Evolutionary conservation across 2,888 invertebrate genomes (phyloP).

Genomic region (Zele albiditarsus): DNA sequence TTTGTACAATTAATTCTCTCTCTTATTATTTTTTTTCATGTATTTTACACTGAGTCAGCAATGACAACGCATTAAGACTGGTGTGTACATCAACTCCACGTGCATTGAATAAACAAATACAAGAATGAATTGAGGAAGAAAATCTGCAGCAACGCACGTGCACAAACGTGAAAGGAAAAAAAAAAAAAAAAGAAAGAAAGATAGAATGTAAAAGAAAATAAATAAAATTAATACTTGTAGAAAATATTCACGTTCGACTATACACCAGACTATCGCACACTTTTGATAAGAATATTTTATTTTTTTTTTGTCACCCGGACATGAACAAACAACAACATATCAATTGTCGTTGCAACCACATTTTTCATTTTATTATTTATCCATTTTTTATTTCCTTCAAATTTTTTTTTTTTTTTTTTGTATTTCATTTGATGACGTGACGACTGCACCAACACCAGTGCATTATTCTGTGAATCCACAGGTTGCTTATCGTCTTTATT

Average conservation of each 20-base stretch:
- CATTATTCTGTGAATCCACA: neutral
- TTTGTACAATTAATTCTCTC: neutral
- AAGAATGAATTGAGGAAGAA: neutral
- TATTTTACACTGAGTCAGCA: neutral
- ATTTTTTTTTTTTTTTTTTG: neutral
- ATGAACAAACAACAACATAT: slow-evolving; percentile 1
- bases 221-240: neutral
- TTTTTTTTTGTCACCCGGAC: neutral
- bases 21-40: neutral
- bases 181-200: neutral
- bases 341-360: neutral
- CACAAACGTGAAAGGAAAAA: neutral
- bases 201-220: neutral
- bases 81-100: slow-evolving; percentile 1
- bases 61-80: neutral
- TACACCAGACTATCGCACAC: neutral
- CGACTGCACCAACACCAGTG: neutral
- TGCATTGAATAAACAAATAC: neutral
- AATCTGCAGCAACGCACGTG: neutral
- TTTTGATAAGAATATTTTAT: neutral
- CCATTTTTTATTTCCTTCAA: too few species aligned
- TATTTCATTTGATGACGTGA: neutral
- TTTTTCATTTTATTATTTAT: too few species aligned
- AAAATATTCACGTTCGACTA: neutral
- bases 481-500: neutral